A percentile compares a stretch with the other conserved stretches of the same genome.
Conservation (phyloP, 2,797 vertebrate species). For the Synanceia verrucosa region DNA sequence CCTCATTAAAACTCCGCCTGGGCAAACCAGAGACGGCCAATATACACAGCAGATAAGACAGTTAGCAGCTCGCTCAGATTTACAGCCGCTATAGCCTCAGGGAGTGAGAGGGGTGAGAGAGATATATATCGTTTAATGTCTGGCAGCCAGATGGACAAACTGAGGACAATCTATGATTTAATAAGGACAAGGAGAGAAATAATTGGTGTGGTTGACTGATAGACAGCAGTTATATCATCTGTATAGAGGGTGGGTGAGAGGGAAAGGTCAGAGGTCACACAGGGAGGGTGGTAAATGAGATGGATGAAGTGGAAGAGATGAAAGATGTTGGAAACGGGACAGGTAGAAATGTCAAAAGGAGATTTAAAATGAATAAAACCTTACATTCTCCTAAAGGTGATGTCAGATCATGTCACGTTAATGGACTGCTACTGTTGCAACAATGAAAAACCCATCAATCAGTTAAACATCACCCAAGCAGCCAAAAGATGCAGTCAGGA, state of each 20-base stretch:
- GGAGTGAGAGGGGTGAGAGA: slow-evolving; percentile 36
- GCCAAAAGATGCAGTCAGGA: slow-evolving; percentile 13
- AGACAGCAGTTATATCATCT: slow-evolving; percentile 14
- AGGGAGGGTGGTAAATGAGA: slow-evolving; percentile 21
- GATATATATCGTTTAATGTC: slow-evolving; percentile 65
- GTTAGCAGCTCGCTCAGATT: slow-evolving; percentile 65
- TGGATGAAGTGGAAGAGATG: slow-evolving; percentile 8
- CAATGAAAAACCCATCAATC: slow-evolving; percentile 25
- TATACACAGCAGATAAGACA: slow-evolving; percentile 70
- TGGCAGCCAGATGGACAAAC: slow-evolving; percentile 60
- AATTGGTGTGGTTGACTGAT: slow-evolving; percentile 26
- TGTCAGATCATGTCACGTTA: neutral
- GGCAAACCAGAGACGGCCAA: slow-evolving; percentile 63
- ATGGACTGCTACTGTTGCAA: slow-evolving; percentile 23
- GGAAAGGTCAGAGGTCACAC: slow-evolving; percentile 34
- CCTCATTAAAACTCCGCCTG: slow-evolving; percentile 72
- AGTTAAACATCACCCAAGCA: slow-evolving; percentile 1
- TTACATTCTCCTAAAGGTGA: neutral
- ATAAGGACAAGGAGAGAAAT: slow-evolving; percentile 28
- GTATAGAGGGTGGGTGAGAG: slow-evolving; percentile 11
- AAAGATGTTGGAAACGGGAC: slow-evolving; percentile 1
- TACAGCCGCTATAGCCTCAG: slow-evolving; percentile 59
- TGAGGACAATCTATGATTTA: slow-evolving; percentile 49
- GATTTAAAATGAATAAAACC: neutral
- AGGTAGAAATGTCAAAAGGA: neutral